phyloP scores from a whole-genome alignment of 2,888 invertebrate genomes.

The Rhagonycha fulva region DNA sequence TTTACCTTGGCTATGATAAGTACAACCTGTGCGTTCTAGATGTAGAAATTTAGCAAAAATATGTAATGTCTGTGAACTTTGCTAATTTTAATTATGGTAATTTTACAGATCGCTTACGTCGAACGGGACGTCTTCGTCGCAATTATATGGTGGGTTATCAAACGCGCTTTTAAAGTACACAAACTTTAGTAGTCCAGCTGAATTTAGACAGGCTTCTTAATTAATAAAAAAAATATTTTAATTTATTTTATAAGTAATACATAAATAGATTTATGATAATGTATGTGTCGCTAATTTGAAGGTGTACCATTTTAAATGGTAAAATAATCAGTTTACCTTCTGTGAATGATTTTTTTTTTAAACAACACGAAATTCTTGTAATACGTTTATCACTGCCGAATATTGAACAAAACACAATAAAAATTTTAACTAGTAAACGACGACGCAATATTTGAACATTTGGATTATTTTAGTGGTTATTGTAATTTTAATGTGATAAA shows the following conservation, averaged over 20 bases:
- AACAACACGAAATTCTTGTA: conserved; percentile 5
- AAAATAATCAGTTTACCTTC: conserved; percentile 37
- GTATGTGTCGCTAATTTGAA: conserved; percentile 43
- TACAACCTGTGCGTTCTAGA: not conserved
- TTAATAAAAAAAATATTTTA: conserved; percentile 37
- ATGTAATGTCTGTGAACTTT: not conserved
- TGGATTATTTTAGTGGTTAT: conserved; percentile 16
- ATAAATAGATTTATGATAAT: conserved; percentile 31
- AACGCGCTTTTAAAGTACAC: conserved; percentile 54
- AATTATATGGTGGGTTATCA: conserved; percentile 78
- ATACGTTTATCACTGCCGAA: conserved; percentile 46
- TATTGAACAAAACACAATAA: conserved; percentile 11
- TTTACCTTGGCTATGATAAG: not conserved
- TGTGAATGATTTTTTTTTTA: conserved; percentile 9
- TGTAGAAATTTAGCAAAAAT: not conserved
- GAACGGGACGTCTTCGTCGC: conserved; percentile 78
- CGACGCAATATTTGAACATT: conserved; percentile 26
- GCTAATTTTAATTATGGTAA: conserved; percentile 38
- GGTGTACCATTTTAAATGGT: conserved; percentile 30
- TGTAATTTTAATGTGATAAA: conserved; percentile 43
- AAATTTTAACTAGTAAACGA: conserved; percentile 21
- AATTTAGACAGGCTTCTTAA: conserved; percentile 38
- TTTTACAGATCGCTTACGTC: conserved; percentile 74
- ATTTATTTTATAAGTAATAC: conserved; percentile 33
- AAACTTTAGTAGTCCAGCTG: conserved; percentile 28